A percentile compares a stretch with the other conserved stretches of the same genome.
These are phyloP conservation scores for Hirtodrosophila alboralis DNA, from an alignment of 2,888 invertebrate genomes.

Conservation along the genomic window DNA sequence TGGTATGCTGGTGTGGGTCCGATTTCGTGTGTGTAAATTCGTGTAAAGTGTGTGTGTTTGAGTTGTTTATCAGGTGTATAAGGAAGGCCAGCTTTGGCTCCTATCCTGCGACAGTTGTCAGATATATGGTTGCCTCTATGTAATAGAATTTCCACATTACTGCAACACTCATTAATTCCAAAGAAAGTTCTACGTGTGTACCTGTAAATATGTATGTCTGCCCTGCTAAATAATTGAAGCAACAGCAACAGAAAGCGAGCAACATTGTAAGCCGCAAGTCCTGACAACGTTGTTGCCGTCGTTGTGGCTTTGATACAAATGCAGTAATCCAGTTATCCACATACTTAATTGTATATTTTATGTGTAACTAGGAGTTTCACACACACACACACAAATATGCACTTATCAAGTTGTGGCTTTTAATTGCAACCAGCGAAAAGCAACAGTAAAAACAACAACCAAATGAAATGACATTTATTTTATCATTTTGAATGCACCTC, in stretches of 20 bases:
- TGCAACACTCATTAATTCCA: constrained; percentile 58
- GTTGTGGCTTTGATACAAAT: constrained; percentile 21
- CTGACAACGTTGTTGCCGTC: constrained; percentile 9
- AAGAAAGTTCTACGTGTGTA: constrained; percentile 3
- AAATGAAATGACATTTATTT: constrained; percentile 55
- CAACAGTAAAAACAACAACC: constrained; percentile 17
- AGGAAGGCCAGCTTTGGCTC: constrained; percentile 27
- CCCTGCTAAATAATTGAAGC: constrained; percentile 65
- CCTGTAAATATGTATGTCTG: constrained; percentile 17
- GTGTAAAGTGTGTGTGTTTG: constrained; percentile 8
- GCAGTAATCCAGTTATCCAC: constrained; percentile 44
- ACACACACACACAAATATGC: constrained; percentile 1
- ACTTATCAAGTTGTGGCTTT: constrained; percentile 39
- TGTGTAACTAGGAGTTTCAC: constrained; percentile 9
- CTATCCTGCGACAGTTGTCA: constrained; percentile 21
- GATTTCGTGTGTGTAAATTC: constrained; percentile 1
- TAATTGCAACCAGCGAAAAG: constrained; percentile 45
- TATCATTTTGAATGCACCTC: constrained; percentile 38
- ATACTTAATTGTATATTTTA: constrained; percentile 59
- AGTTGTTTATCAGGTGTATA: constrained; percentile 9
- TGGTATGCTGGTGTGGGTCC: neutral
- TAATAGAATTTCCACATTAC: constrained; percentile 48
- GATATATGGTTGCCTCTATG: constrained; percentile 40
- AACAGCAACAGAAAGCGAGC: constrained; percentile 21
- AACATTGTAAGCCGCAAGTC: constrained; percentile 12